Evolutionary conservation across 2,797 vertebrate genomes (phyloP), one percentile per base, ranked within the genome.

Genomic region (Spinibarbus caldwelli): DNA sequence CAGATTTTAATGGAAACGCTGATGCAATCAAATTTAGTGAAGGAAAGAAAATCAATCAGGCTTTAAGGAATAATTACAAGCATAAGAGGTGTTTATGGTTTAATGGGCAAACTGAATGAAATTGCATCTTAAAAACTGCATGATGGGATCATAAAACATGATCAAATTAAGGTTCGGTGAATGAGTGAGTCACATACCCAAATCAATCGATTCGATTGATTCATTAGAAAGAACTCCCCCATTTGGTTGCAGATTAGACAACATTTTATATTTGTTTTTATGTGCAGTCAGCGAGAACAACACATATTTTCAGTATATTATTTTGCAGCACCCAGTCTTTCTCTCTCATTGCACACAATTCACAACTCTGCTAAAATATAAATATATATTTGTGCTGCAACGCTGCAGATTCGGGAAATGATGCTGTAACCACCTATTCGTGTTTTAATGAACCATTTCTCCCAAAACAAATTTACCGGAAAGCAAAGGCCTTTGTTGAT

Each of bases 21-120:
- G 54, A 78, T 59, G 23, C 8, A 0, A 54, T 76, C 49, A n/a
- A 38, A 78, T 59, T 11, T 19, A 26, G 14, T 59, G 36, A 59
- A 62, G 36, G n/a, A 62, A 78, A 9, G 2, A 26, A 62, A 43
- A 78, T 62, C 52, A 41, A 10, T 41, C 36, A 43, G 15, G 54
- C 36, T 62, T 78, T 62, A 62, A 62, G 76, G 23, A 78, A 43
- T 78, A 78, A 59, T 41, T 78, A 59, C 52, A 10, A 8, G 19
- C 6, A 43, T 76, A 78, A 41, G 14, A 59, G 57, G 54, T 57
- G 52, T 62, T 59, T 62, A 43, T 19, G 76, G 36, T 78, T 78
- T 62, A 62, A 78, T 78, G n/a, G 23, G 2, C 7, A 10, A 26
- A 38, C 49, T 62, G 52, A 78, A 26, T 78, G 52, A 59, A 59